These are phyloP conservation scores for Syrmaticus mikado DNA, from an alignment of 2,113 vertebrate genomes.

Conservation along the genomic window DNA sequence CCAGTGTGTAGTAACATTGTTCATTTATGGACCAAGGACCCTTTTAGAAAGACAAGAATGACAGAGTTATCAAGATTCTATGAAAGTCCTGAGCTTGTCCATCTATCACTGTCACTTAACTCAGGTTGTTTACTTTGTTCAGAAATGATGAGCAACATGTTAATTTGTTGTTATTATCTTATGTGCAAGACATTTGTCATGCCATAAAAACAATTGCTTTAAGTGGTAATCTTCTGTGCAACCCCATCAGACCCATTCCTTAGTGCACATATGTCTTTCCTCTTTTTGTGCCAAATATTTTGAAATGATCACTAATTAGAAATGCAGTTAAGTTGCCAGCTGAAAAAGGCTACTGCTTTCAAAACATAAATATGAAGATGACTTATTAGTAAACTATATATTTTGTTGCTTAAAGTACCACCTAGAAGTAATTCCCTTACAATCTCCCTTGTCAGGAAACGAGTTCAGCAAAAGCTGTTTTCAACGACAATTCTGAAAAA, in stretches of 20 bases:
- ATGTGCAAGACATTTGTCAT: not conserved
- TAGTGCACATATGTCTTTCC: not conserved
- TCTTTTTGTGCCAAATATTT: not conserved
- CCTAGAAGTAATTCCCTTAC: not conserved
- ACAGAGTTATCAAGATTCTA: not conserved
- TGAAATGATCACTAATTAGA: not conserved
- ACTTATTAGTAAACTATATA: not conserved
- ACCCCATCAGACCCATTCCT: not conserved
- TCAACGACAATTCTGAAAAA: conserved; percentile 3
- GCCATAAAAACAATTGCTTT: not conserved
- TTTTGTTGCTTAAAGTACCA: not conserved
- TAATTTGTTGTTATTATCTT: not conserved
- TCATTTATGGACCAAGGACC: not conserved
- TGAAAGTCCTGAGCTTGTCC: not conserved
- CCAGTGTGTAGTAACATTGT: not conserved
- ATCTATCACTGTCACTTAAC: not conserved
- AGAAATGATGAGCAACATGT: not conserved
- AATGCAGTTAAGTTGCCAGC: not conserved
- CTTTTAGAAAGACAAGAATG: not conserved
- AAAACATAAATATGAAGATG: not conserved
- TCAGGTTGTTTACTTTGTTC: not conserved
- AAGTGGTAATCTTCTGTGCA: not conserved
- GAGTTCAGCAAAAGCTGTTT: conserved; percentile 9
- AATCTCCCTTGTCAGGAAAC: not conserved
- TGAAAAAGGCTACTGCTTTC: not conserved